Evolutionary conservation across 2,888 invertebrate species (phyloP), one percentile per base, ranked within the genome.

Genomic region (Sinohyriopsis cumingii): DNA sequence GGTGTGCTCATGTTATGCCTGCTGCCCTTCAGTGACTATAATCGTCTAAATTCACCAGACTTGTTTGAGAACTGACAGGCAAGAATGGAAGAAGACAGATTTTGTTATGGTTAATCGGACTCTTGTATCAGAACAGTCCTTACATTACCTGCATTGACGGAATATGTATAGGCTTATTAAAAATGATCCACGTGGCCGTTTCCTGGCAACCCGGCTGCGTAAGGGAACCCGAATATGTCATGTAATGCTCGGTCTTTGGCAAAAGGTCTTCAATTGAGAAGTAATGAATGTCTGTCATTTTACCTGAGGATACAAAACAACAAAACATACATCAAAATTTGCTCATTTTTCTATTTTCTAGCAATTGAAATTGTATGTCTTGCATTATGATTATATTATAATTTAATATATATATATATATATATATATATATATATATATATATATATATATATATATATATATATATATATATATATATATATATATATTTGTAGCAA

Each of bases 191-290:
- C 71, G 98, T 96, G 55, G 97, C 96, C 22, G 98, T 98, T 91
- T 99, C 99, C 95, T 97, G 96, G 91, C 99, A 99, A 65, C 98
- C 90, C 15, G 99, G 99, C 91, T 96, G 96, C 71, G 98, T 98
- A 82, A 97, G 95, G 81, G 97, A 98, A 53, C 98, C 98, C 90
- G 98, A 97, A 91, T 98, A 99, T 45, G 99, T 99, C 92, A 99
- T 95, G 91, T 97, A 99, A 89, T 95, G 76, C 84, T 94, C 94
- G 55, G 97, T 98, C 89, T 94, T 94, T 78, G 98, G 98, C 84
- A 99, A 93, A 69, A 98, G 63, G 18, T 75, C 75, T 22, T 73
- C 72, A 28, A 82, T 68, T 18, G 78, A 76, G 64, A 82, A 73
- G 25, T 69, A 72, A 60, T 67, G 55, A 24, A 82, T 60, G 18